Percentiles rank a stretch among this genome's conserved stretches.
Conservation (phyloP, 2,888 invertebrate species). For the Plebejus argus region DNA sequence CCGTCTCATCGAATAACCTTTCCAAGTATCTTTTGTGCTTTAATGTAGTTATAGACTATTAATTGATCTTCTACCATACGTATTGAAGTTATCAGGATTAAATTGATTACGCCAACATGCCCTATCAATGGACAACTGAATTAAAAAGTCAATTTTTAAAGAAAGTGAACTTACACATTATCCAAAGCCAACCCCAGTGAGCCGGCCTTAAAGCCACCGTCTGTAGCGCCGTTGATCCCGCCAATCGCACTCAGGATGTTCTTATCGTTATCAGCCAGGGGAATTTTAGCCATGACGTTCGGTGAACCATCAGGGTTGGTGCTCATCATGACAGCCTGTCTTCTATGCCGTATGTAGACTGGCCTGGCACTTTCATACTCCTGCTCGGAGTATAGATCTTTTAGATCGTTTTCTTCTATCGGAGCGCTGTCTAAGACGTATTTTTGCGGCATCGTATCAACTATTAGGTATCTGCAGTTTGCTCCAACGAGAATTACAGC, state of each 20-base stretch:
- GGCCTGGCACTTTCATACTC: constrained; percentile 42
- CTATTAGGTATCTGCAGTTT: constrained; percentile 35
- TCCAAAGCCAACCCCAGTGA: constrained; percentile 49
- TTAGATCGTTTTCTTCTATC: constrained; percentile 14
- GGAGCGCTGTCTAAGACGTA: constrained; percentile 31
- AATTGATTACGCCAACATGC: no score
- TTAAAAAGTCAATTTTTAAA: no score
- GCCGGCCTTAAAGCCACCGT: constrained; percentile 44
- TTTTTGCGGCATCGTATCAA: constrained; percentile 33
- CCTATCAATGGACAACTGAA: no score
- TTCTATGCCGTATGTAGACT: constrained; percentile 31
- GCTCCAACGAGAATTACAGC: constrained; percentile 33
- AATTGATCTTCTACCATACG: no score
- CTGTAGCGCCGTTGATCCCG: constrained; percentile 40
- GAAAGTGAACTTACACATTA: constrained; percentile 48
- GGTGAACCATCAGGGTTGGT: constrained; percentile 46
- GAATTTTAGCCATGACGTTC: constrained; percentile 45
- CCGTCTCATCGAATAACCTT: no score
- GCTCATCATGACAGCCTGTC: constrained; percentile 43
- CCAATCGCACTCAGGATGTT: constrained; percentile 46
- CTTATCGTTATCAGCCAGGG: constrained; percentile 43
- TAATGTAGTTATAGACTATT: no score
- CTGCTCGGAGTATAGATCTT: constrained; percentile 22
- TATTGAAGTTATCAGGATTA: no score
- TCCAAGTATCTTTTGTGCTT: no score